phyloP scores from a whole-genome alignment of 1,140 invertebrate species.

The Drosophila chauvacae region DNA sequence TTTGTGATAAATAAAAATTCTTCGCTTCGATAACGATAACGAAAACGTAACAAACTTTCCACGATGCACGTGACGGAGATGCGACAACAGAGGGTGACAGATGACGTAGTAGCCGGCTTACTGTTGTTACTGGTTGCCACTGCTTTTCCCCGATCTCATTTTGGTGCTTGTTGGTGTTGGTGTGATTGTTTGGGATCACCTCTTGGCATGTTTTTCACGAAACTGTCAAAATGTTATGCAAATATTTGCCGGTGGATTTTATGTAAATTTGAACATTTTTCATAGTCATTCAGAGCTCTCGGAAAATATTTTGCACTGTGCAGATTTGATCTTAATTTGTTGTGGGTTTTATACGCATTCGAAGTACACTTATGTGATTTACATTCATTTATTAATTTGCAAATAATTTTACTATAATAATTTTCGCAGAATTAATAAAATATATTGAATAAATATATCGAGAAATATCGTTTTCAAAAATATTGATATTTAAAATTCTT shows the following conservation, averaged over 20 bases:
- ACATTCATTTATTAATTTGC: too few species aligned
- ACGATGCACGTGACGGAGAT: conserved; percentile 50
- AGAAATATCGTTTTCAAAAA: too few species aligned
- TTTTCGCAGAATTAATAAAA: too few species aligned
- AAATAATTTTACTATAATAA: too few species aligned
- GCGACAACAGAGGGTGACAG: conserved; percentile 47
- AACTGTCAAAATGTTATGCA: conserved; percentile 79
- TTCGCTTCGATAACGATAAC: conserved; percentile 20
- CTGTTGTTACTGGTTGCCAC: conserved; percentile 26
- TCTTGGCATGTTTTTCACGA: conserved; percentile 74
- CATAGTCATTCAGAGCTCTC: conserved; percentile 35
- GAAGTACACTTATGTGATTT: too few species aligned
- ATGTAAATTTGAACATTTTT: conserved; percentile 67
- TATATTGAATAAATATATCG: too few species aligned
- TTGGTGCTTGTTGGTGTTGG: conserved; percentile 23
- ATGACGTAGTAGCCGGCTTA: conserved; percentile 35
- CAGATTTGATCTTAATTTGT: conserved; percentile 26
- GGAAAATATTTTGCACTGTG: conserved; percentile 43
- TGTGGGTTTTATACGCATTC: conserved; percentile 5
- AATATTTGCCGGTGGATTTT: conserved; percentile 69
- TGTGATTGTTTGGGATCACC: conserved; percentile 63
- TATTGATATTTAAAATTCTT: neutral
- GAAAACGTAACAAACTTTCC: conserved; percentile 64
- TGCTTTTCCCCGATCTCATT: conserved; percentile 8
- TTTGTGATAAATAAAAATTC: conserved; percentile 62